Conservation (phyloP, 2,888 invertebrate genomes). For the Argynnis bischoffii region DNA sequence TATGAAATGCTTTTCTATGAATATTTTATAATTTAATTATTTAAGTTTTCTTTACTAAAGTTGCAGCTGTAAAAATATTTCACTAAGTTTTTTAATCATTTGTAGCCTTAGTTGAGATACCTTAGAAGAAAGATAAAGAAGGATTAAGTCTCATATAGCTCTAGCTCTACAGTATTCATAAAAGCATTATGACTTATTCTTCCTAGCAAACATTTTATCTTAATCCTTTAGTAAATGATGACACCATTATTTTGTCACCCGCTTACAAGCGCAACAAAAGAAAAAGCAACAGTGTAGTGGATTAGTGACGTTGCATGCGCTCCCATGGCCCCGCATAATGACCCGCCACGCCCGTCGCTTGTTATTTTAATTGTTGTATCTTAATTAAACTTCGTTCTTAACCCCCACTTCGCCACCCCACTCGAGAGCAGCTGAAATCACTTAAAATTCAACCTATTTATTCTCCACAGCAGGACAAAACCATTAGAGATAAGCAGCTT, state of each 20-base stretch:
- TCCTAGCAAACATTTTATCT: conserved; percentile 8
- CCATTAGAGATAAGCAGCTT: conserved; percentile 20
- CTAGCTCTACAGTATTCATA: background rate
- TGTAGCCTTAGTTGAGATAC: background rate
- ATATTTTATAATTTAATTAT: too few species aligned
- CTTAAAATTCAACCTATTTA: conserved; percentile 38
- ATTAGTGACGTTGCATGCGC: conserved; percentile 63
- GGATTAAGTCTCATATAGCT: background rate
- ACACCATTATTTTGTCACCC: conserved; percentile 26
- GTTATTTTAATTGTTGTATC: conserved; percentile 77
- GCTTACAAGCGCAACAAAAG: conserved; percentile 26
- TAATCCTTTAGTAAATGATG: conserved; percentile 10
- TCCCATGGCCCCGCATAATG: conserved; percentile 67
- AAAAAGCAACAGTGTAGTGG: conserved; percentile 41
- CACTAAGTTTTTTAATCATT: background rate
- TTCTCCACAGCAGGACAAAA: conserved; percentile 31
- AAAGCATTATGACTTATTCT: background rate
- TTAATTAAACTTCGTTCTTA: conserved; percentile 63
- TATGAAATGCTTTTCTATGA: too few species aligned
- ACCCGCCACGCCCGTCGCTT: conserved; percentile 59
- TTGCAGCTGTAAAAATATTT: background rate
- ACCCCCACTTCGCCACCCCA: conserved; percentile 30
- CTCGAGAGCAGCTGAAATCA: conserved; percentile 39
- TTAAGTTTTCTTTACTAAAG: background rate
- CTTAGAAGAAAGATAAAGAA: background rate